These are phyloP conservation scores for Loriculus beryllinus DNA, from an alignment of 2,797 vertebrate genomes.

Conservation along the genomic window DNA sequence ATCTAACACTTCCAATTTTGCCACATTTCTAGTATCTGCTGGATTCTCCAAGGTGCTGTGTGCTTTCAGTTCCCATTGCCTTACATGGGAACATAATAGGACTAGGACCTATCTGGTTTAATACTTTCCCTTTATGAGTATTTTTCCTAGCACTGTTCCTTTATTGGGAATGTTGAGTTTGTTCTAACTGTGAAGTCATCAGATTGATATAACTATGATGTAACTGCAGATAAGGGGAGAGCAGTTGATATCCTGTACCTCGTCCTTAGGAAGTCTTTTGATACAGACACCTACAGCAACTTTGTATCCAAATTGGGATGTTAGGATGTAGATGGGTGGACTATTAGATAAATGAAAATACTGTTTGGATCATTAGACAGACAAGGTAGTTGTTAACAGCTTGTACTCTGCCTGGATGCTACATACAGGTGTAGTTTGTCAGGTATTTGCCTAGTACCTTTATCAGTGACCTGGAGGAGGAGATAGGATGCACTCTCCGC, in stretches of 20 bases:
- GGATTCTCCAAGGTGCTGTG: background rate
- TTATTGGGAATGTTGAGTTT: background rate
- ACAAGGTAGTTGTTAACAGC: background rate
- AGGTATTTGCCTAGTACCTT: background rate
- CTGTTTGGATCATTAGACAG: background rate
- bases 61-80: background rate
- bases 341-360: background rate
- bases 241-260: background rate
- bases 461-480: background rate
- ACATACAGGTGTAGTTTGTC: background rate
- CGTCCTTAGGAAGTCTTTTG: background rate
- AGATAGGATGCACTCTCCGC: background rate
- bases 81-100: background rate
- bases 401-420: background rate
- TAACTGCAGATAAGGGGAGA: background rate
- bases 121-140: background rate
- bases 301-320: background rate
- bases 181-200: background rate
- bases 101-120: background rate
- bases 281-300: background rate
- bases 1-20: background rate
- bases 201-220: background rate
- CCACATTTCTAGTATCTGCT: background rate
- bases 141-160: background rate
- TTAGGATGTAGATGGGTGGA: background rate